Percentiles rank a stretch among this genome's conserved stretches.
phyloP scores from a whole-genome alignment of 2,888 invertebrate species.

The Athetis lepigone region DNA sequence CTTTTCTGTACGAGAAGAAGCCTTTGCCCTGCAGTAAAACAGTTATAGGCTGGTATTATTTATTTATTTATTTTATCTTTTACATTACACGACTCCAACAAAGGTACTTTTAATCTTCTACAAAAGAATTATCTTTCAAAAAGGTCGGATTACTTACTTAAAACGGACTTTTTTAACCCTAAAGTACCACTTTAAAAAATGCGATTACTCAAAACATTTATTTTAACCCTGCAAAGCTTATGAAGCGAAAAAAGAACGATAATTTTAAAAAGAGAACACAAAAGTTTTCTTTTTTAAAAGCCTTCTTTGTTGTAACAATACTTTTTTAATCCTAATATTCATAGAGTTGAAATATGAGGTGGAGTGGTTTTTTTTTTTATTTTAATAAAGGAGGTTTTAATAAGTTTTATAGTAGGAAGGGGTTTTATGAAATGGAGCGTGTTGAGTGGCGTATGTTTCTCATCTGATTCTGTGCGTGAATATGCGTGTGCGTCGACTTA shows the following conservation, averaged over 20 bases:
- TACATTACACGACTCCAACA: constrained; percentile 8
- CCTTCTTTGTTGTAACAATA: constrained; percentile 52
- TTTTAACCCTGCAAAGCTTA: constrained; percentile 72
- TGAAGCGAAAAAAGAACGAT: constrained; percentile 72
- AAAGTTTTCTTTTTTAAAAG: constrained; percentile 46
- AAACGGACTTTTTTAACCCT: constrained; percentile 32
- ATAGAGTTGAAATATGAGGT: constrained; percentile 44
- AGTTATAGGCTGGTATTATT: too few species aligned
- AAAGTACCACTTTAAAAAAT: constrained; percentile 70
- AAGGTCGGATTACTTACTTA: constrained; percentile 38
- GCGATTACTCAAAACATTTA: constrained; percentile 80
- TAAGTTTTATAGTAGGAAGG: constrained; percentile 40
- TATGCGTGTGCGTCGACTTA: constrained; percentile 54
- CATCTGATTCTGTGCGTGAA: constrained; percentile 59
- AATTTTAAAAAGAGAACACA: constrained; percentile 39
- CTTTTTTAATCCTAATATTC: constrained; percentile 62
- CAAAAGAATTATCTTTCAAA: constrained; percentile 6
- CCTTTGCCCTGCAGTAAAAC: too few species aligned
- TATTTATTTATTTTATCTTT: not conserved
- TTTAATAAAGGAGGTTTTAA: constrained; percentile 37
- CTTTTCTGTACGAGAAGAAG: too few species aligned
- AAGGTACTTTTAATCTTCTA: constrained; percentile 3
- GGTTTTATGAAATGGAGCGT: constrained; percentile 64
- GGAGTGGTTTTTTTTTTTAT: constrained; percentile 31
- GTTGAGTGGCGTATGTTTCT: constrained; percentile 74